Conservation (phyloP, 2,113 vertebrate species). For the Oncorhynchus keta region DNA sequence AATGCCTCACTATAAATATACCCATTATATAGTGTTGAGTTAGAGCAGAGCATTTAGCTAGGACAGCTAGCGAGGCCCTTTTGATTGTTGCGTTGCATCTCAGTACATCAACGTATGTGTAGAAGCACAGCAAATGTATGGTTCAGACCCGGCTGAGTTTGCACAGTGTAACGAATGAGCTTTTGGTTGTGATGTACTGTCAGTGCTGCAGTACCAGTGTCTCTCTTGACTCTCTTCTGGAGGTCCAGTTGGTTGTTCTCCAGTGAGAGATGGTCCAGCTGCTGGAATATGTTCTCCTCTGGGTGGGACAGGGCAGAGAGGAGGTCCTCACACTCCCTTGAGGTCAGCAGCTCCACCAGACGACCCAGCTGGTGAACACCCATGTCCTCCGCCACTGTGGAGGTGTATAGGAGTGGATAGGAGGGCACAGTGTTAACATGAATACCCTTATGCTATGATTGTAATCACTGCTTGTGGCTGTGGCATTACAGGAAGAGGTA, state of each 20-base stretch:
- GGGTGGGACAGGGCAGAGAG: conserved; percentile 56
- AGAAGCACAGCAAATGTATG: background rate
- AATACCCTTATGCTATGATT: background rate
- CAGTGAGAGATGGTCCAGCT: conserved; percentile 48
- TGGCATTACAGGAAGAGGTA: background rate
- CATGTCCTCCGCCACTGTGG: conserved; percentile 63
- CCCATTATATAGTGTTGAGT: no score
- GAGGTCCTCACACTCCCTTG: conserved; percentile 67
- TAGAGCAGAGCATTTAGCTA: no score
- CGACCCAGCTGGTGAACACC: conserved; percentile 63
- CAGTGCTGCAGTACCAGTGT: conserved; percentile 39
- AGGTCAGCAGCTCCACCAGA: conserved; percentile 67
- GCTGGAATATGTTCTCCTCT: conserved; percentile 60
- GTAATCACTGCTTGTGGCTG: background rate
- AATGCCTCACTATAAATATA: background rate
- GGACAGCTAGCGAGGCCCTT: no score
- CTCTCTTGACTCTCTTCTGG: conserved; percentile 42
- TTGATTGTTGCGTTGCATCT: no score
- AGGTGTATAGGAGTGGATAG: background rate
- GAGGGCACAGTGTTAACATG: background rate
- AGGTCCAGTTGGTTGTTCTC: conserved; percentile 54
- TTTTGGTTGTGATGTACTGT: background rate
- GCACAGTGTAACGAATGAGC: background rate
- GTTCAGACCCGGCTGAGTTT: background rate
- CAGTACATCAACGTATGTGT: background rate